These are phyloP conservation scores for Polypterus bichir DNA, from an alignment of 2,113 vertebrate species.

Conservation along the genomic window DNA sequence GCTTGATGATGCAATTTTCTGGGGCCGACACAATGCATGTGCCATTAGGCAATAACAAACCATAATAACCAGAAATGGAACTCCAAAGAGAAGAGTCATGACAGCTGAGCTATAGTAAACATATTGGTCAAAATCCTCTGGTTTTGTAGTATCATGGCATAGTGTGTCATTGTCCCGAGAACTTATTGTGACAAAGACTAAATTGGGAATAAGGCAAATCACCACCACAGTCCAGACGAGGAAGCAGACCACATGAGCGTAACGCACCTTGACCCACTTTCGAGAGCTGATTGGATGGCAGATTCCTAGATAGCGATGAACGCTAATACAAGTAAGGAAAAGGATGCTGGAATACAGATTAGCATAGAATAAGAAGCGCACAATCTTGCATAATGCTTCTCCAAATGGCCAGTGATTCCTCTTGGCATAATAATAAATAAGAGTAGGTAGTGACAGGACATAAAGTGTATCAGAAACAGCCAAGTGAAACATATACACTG, in stretches of 20 bases:
- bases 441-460: slow-evolving; percentile 73
- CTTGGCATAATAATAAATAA: slow-evolving; percentile 83
- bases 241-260: slow-evolving; percentile 57
- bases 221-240: slow-evolving; percentile 57
- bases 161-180: slow-evolving; percentile 55
- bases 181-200: slow-evolving; percentile 78
- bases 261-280: slow-evolving; percentile 49
- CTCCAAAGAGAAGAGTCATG: slow-evolving; percentile 72
- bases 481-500: slow-evolving; percentile 82
- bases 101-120: slow-evolving; percentile 70
- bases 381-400: slow-evolving; percentile 57
- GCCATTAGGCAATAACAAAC: slow-evolving; percentile 80
- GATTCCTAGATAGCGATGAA: slow-evolving; percentile 80
- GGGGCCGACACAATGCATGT: slow-evolving; percentile 47
- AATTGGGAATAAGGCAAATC: slow-evolving; percentile 69
- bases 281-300: slow-evolving; percentile 73
- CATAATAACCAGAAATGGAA: slow-evolving; percentile 71
- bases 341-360: slow-evolving; percentile 94
- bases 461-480: slow-evolving; percentile 77
- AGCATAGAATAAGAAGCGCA: slow-evolving; percentile 81
- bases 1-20: slow-evolving; percentile 27
- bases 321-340: slow-evolving; percentile 84
- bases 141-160: slow-evolving; percentile 81
- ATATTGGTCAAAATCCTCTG: slow-evolving; percentile 56
- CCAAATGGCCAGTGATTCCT: slow-evolving; percentile 83